Evolutionary conservation across 2,888 invertebrate species (phyloP).

Genomic region (Eulithis testata): DNA sequence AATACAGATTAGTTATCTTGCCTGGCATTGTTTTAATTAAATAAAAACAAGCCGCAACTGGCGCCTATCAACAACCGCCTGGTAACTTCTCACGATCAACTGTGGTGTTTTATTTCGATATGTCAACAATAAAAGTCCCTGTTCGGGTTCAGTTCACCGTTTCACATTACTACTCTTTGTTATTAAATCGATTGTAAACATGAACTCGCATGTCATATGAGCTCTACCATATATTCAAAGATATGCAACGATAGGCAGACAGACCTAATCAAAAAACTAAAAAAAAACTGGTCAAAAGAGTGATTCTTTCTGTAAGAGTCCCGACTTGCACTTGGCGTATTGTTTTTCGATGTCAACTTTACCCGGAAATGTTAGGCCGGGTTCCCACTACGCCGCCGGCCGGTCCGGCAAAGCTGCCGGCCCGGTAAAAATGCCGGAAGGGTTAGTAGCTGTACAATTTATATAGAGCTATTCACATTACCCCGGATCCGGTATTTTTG

Average conservation of each 20-base stretch:
- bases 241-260: neutral
- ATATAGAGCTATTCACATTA: too few species aligned
- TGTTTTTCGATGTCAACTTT: too few species aligned
- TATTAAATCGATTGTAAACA: slow-evolving; percentile 49
- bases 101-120: slow-evolving; percentile 48
- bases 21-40: slow-evolving; percentile 3
- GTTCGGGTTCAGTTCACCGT: slow-evolving; percentile 44
- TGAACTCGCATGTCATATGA: slow-evolving; percentile 34
- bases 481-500: too few species aligned
- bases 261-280: neutral
- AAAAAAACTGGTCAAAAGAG: too few species aligned
- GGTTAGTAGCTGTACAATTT: too few species aligned
- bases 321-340: too few species aligned
- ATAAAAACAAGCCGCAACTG: slow-evolving; percentile 11
- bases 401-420: too few species aligned
- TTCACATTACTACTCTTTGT: slow-evolving; percentile 59
- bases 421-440: too few species aligned
- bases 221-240: slow-evolving; percentile 3
- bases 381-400: too few species aligned
- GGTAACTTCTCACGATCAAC: slow-evolving; percentile 49
- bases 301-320: too few species aligned
- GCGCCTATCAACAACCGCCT: slow-evolving; percentile 26
- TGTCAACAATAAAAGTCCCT: slow-evolving; percentile 54
- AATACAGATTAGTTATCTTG: neutral
- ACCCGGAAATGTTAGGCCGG: slow-evolving; percentile 1